Percentiles rank a stretch among this genome's conserved stretches.
These are phyloP conservation scores for Chiroxiphia lanceolata DNA, from an alignment of 2,797 vertebrate genomes.

Conservation along the genomic window DNA sequence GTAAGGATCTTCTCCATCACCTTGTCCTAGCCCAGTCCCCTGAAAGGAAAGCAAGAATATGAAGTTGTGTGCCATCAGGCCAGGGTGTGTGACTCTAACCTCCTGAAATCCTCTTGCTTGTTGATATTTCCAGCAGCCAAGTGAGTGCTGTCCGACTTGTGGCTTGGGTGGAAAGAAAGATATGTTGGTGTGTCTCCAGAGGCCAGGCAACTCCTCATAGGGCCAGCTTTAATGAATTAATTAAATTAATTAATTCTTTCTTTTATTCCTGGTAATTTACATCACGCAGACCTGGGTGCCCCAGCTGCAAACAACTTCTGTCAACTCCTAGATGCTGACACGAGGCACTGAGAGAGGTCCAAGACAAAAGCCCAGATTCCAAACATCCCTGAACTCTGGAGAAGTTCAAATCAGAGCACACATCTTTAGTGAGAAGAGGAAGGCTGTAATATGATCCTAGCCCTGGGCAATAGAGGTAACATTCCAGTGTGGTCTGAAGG, in stretches of 20 bases:
- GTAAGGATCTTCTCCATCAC: not conserved
- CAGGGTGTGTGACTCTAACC: too few relatives aligned
- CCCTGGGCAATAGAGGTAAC: constrained; percentile 56
- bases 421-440: constrained; percentile 46
- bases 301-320: not conserved
- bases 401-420: constrained; percentile 67
- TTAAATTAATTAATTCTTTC: not conserved
- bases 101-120: not conserved
- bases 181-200: not conserved
- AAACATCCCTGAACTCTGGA: constrained; percentile 63
- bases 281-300: not conserved
- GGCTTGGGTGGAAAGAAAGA: not conserved
- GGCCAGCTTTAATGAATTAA: not conserved
- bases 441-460: constrained; percentile 51
- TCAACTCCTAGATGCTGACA: constrained; percentile 33
- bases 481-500: constrained; percentile 59
- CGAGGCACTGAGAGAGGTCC: not conserved
- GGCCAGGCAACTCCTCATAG: not conserved
- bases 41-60: not conserved
- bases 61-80: not conserved
- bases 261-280: not conserved
- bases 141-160: not conserved
- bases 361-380: constrained; percentile 58
- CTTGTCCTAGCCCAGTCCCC: not conserved
- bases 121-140: not conserved